phyloP scores from a whole-genome alignment of 2,797 vertebrate species.

The Anisognathus igniventris region DNA sequence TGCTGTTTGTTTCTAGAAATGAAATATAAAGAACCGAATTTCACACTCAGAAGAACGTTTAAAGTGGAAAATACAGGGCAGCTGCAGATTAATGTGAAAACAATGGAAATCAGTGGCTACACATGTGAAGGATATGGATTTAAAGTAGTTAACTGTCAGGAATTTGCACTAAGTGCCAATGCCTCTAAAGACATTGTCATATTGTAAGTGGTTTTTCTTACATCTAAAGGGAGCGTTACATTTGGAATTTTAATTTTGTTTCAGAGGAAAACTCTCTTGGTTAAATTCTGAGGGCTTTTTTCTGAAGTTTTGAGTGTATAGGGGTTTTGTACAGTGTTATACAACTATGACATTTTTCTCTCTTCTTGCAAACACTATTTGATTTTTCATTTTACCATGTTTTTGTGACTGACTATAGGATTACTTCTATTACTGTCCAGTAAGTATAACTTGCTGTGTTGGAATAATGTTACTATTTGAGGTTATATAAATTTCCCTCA shows the following conservation, averaged over 20 bases:
- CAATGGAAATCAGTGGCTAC: slow-evolving; percentile 91
- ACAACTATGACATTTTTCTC: neutral
- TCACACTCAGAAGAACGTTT: slow-evolving; percentile 90
- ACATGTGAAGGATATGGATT: slow-evolving; percentile 96
- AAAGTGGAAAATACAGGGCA: slow-evolving; percentile 93
- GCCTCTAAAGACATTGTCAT: slow-evolving; percentile 93
- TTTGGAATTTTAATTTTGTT: neutral
- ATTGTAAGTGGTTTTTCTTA: slow-evolving; percentile 81
- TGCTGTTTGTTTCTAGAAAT: slow-evolving; percentile 76
- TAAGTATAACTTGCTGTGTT: neutral
- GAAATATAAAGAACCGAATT: slow-evolving; percentile 91
- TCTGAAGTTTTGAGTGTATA: neutral
- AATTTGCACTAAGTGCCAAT: slow-evolving; percentile 92
- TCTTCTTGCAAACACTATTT: neutral
- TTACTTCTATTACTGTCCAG: neutral
- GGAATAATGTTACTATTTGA: neutral
- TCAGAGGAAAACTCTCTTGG: neutral
- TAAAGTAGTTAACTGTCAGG: slow-evolving; percentile 96
- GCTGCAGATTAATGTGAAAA: slow-evolving; percentile 86
- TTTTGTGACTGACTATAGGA: neutral
- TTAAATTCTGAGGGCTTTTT: neutral
- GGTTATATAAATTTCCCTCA: neutral
- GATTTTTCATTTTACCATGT: neutral
- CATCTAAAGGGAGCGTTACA: neutral
- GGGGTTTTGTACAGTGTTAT: neutral